These are phyloP conservation scores for Lycodopsis pacificus DNA, from an alignment of 2,797 vertebrate species.

Conservation along the genomic window DNA sequence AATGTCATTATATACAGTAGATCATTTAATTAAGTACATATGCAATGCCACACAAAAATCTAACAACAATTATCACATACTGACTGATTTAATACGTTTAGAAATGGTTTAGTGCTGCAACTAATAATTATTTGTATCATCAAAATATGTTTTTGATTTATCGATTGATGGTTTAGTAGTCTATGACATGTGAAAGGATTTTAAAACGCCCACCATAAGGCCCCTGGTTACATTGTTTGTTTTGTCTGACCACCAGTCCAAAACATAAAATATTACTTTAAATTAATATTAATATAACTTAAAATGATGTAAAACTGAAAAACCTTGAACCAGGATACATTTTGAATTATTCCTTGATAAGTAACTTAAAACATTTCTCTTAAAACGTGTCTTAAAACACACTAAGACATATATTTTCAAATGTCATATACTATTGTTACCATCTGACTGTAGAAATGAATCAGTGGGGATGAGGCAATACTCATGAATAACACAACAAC, in stretches of 20 bases:
- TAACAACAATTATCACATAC: neutral
- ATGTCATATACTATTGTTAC: neutral
- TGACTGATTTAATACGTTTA: slow-evolving; percentile 9
- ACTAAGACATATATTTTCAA: too few species aligned
- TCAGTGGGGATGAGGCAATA: neutral
- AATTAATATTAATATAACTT: too few species aligned
- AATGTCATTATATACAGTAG: slow-evolving; percentile 30
- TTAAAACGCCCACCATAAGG: neutral
- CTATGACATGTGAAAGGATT: neutral
- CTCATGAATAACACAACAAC: slow-evolving; percentile 32
- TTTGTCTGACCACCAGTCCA: neutral
- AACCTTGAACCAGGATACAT: neutral
- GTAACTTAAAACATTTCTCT: neutral
- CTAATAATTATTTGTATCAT: neutral
- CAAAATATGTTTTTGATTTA: neutral
- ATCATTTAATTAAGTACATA: slow-evolving; percentile 31
- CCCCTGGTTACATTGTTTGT: neutral
- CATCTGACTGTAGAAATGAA: neutral
- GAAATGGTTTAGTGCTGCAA: neutral
- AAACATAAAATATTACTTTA: neutral
- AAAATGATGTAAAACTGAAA: neutral
- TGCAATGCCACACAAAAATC: neutral
- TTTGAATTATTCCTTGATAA: neutral
- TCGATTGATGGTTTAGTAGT: neutral
- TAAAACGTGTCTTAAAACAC: too few species aligned